Percentiles rank a stretch among this genome's conserved stretches.
These are phyloP conservation scores for Enoplosus armatus DNA, from an alignment of 2,797 vertebrate genomes.

Conservation along the genomic window DNA sequence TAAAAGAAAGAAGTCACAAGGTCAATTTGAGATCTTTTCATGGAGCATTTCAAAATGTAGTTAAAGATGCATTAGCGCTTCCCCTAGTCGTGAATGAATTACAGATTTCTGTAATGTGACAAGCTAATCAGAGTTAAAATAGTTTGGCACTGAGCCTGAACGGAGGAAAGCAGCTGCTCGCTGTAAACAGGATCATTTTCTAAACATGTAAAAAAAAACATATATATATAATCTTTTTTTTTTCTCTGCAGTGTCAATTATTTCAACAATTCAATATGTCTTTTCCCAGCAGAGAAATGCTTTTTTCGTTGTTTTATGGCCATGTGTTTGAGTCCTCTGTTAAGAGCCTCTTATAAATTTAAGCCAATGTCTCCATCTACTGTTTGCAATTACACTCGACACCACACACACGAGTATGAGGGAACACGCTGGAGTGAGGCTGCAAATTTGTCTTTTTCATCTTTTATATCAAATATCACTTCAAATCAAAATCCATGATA, in stretches of 20 bases:
- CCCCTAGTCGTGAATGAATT: neutral
- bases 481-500: neutral
- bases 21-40: neutral
- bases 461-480: neutral
- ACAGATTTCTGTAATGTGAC: neutral
- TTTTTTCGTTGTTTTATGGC: neutral
- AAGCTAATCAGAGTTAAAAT: neutral
- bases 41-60: neutral
- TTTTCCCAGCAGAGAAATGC: neutral
- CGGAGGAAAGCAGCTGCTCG: neutral
- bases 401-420: neutral
- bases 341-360: neutral
- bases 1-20: too few relatives aligned
- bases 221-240: too few relatives aligned
- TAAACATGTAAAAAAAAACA: too few relatives aligned
- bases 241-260: neutral
- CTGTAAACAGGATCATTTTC: neutral
- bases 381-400: slow-evolving; percentile 36
- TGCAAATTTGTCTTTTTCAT: too few relatives aligned
- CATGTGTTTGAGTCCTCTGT: neutral
- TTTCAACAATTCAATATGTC: accelerated
- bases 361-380: slow-evolving; percentile 64
- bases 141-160: neutral
- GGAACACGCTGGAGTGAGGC: neutral
- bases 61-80: neutral